A percentile compares a stretch with the other conserved stretches of the same genome.
Conservation (phyloP, 2,888 invertebrate species). For the Cantharis lateralis region DNA sequence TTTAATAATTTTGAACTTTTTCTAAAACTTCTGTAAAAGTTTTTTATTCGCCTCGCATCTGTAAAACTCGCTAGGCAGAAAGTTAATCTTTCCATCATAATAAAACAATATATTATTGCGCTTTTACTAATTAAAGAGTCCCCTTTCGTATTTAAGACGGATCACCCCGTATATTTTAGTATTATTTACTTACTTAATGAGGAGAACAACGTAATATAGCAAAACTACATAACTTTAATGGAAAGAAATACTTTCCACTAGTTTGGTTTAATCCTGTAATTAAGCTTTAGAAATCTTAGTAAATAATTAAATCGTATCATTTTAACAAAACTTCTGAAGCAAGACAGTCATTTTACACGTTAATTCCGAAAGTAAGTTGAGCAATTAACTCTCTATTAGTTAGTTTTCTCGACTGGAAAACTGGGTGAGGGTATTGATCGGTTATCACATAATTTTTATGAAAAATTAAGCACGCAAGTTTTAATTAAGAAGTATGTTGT, state of each 20-base stretch:
- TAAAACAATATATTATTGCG: no score
- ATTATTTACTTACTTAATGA: no score
- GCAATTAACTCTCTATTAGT: background rate
- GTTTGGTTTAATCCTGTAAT: background rate
- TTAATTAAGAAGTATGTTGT: background rate
- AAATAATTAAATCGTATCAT: background rate
- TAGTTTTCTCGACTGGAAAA: background rate
- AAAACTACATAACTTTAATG: no score
- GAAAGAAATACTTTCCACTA: background rate
- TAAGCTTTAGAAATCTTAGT: background rate
- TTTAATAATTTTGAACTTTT: no score
- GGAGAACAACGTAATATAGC: no score
- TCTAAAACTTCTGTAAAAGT: no score
- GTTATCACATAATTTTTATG: background rate
- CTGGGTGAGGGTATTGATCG: background rate
- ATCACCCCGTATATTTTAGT: no score
- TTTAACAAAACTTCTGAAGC: background rate
- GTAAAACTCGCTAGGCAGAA: no score
- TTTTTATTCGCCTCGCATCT: no score
- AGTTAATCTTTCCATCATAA: no score
- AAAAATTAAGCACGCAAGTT: background rate
- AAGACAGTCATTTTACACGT: background rate
- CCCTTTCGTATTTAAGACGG: no score
- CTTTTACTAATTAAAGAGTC: no score
- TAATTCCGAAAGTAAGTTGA: background rate